These are phyloP conservation scores for Cylas formicarius DNA, from an alignment of 1,140 invertebrate species.

Conservation along the genomic window DNA sequence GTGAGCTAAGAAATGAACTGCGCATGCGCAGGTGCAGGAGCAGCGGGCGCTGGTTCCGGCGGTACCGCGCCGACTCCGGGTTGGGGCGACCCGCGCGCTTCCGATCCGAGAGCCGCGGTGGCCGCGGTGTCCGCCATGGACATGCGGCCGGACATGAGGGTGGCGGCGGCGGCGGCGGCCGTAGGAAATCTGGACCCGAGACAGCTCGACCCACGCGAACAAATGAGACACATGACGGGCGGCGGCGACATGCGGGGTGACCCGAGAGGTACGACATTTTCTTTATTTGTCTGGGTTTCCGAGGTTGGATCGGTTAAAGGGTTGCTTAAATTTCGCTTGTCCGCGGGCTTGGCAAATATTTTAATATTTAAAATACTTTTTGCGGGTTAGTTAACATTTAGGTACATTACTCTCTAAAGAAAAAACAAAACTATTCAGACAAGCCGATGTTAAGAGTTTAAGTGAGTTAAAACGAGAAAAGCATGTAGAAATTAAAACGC, in stretches of 20 bases:
- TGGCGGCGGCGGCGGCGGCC: conserved; percentile 29
- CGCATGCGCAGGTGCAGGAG: conserved; percentile 9
- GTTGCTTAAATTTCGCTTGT: too few species aligned
- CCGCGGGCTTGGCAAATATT: too few species aligned
- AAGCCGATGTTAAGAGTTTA: too few species aligned
- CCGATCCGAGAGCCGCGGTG: conserved; percentile 40
- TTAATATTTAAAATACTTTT: too few species aligned
- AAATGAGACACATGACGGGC: conserved; percentile 48
- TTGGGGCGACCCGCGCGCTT: conserved; percentile 23
- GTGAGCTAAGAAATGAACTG: too few species aligned
- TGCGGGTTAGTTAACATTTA: too few species aligned
- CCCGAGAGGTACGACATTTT: conserved; percentile 48
- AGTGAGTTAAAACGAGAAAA: too few species aligned
- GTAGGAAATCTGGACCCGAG: conserved; percentile 31
- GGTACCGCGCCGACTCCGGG: conserved; percentile 19
- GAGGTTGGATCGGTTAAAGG: too few species aligned
- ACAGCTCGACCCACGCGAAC: conserved; percentile 57
- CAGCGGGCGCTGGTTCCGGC: conserved; percentile 17
- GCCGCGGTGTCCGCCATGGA: conserved; percentile 14
- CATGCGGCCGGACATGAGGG: conserved; percentile 24
- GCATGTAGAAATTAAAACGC: too few species aligned
- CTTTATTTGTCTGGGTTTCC: too few species aligned
- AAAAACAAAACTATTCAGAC: too few species aligned
- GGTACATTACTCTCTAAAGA: too few species aligned
- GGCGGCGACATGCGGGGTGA: conserved; percentile 59